A percentile compares a stretch with the other conserved stretches of the same genome.
These are phyloP conservation scores for Drosophila pseudoobscura DNA, from an alignment of 1,140 invertebrate species.

Conservation along the genomic window DNA sequence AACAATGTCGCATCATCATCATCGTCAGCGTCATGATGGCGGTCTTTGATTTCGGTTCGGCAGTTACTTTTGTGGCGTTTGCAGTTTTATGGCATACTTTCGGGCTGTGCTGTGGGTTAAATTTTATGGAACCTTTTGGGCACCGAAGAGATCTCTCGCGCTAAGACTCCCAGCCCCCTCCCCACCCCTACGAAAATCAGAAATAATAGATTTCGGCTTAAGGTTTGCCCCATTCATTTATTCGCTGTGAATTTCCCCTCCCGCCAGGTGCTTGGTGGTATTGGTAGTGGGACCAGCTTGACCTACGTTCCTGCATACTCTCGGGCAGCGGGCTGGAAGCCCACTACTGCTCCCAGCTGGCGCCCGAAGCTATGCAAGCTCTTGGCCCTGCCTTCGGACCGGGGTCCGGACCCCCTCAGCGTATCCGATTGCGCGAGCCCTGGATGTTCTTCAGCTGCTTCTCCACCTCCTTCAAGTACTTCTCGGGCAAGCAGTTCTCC, in stretches of 20 bases:
- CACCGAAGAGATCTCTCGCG: background rate
- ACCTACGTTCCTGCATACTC: constrained; percentile 37
- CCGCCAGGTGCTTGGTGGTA: too few species aligned
- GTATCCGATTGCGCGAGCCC: constrained; percentile 55
- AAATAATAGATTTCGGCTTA: background rate
- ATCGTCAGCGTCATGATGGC: constrained; percentile 3
- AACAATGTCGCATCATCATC: constrained; percentile 68
- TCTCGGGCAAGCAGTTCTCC: constrained; percentile 82
- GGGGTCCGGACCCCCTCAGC: constrained; percentile 13
- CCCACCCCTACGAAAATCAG: too few species aligned
- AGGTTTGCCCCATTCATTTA: background rate
- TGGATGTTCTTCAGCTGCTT: constrained; percentile 80
- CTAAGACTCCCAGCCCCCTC: too few species aligned
- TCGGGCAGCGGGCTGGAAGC: constrained; percentile 5
- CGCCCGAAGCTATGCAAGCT: constrained; percentile 43
- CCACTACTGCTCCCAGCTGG: background rate
- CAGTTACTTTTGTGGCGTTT: constrained; percentile 45
- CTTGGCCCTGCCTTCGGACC: too few species aligned
- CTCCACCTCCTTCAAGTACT: constrained; percentile 83
- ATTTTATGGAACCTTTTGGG: constrained; percentile 23
- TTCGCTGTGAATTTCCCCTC: background rate
- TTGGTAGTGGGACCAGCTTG: background rate
- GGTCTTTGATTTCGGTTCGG: constrained; percentile 61
- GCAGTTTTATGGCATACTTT: constrained; percentile 61
- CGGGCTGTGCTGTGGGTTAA: constrained; percentile 35